Percentiles rank a stretch among this genome's conserved stretches.
phyloP scores from a whole-genome alignment of 1,140 invertebrate genomes.

The Bicyclus anynana region DNA sequence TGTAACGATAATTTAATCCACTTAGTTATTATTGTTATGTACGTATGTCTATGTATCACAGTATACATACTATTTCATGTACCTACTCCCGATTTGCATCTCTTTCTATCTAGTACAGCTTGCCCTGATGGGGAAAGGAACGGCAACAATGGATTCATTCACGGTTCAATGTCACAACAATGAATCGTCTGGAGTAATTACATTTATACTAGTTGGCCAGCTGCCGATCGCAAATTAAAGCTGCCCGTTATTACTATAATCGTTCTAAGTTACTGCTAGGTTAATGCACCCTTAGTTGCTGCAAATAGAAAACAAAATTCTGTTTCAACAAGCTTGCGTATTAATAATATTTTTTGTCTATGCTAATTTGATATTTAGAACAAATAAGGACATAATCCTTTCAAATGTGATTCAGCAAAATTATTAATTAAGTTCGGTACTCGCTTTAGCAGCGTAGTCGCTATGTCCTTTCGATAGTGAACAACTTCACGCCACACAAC shows the following conservation, averaged over 20 bases:
- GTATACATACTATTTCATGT: neutral
- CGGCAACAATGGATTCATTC: conserved; percentile 53
- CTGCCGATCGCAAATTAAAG: conserved; percentile 2
- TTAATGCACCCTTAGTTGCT: neutral
- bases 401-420: conserved; percentile 2
- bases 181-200: conserved; percentile 33
- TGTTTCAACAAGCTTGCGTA: too few species aligned
- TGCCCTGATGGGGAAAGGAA: conserved; percentile 34
- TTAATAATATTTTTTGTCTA: neutral
- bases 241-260: conserved; percentile 4
- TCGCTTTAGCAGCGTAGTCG: neutral
- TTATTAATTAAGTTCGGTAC: neutral
- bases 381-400: neutral
- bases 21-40: too few species aligned
- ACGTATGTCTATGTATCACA: too few species aligned
- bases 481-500: neutral
- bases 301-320: neutral
- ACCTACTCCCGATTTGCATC: conserved; percentile 10
- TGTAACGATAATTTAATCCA: neutral
- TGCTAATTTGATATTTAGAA: neutral
- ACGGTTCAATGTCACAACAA: conserved; percentile 63
- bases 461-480: neutral
- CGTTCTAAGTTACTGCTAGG: neutral
- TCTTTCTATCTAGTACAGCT: conserved; percentile 29
- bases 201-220: conserved; percentile 19